Percentiles rank a stretch among this genome's conserved stretches.
phyloP scores from a whole-genome alignment of 1,140 invertebrate genomes.

The Drosophila mayri region DNA sequence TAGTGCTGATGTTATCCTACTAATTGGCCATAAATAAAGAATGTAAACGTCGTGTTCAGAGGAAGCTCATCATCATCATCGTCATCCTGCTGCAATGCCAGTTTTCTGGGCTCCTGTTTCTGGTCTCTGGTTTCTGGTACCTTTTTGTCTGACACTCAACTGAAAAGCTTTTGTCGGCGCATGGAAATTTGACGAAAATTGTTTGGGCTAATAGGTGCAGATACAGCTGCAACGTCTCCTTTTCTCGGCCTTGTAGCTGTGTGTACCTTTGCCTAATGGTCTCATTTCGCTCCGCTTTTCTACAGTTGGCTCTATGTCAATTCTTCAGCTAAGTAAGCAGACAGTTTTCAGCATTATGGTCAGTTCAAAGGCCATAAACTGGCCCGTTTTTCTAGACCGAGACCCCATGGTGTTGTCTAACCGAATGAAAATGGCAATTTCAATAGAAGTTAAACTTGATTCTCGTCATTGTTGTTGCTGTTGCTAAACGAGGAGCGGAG shows the following conservation, averaged over 20 bases:
- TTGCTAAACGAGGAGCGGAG: neutral
- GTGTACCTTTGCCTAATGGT: conserved; percentile 66
- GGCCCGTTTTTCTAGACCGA: conserved; percentile 11
- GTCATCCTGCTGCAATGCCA: neutral
- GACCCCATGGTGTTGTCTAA: conserved; percentile 25
- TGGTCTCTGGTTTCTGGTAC: conserved; percentile 33
- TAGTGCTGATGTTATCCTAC: conserved; percentile 13
- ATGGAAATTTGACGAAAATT: conserved; percentile 83
- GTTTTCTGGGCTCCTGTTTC: conserved; percentile 37
- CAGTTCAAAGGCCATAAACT: conserved; percentile 62
- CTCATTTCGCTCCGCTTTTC: conserved; percentile 15
- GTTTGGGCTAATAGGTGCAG: conserved; percentile 78
- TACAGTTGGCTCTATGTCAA: conserved; percentile 31
- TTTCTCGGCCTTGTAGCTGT: conserved; percentile 10
- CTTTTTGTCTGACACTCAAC: conserved; percentile 77
- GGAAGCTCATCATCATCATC: neutral
- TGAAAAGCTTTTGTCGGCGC: conserved; percentile 82
- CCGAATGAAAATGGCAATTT: conserved; percentile 58
- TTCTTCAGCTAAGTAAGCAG: conserved; percentile 69
- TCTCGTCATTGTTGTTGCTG: conserved; percentile 31
- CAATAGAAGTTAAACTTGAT: conserved; percentile 70
- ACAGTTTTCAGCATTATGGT: conserved; percentile 69
- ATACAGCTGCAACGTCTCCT: conserved; percentile 6
- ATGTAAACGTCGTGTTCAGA: conserved; percentile 19
- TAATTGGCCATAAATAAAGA: conserved; percentile 42